Evolutionary conservation across 2,113 vertebrate species (phyloP), one percentile per base, ranked within the genome.

Genomic region (Amazona vittata): DNA sequence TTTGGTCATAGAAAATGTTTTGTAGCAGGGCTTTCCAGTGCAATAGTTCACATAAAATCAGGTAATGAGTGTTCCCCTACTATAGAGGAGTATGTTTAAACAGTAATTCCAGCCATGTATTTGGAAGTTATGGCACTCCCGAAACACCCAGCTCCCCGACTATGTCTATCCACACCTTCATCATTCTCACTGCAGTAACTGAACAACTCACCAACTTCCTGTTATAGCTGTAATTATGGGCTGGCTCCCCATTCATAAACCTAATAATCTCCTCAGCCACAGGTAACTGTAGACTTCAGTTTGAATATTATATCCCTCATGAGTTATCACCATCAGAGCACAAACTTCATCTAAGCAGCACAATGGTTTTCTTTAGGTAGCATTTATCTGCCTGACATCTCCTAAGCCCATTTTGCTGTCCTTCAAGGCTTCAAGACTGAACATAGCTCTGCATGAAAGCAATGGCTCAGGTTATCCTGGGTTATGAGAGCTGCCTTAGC

Each of bases 401-500:
- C 70, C 78, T 4, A 13, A 62, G 12, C 49, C 37, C 7, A 0
- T 46, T 62, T 57, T 14, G n/a, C 22, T 12, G 15, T 10, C 74
- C 33, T 59, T 49, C 71, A 28, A 52, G 62, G 18, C n/a, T 53
- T 39, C 20, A 49, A 57, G 69, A 60, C 4, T 0, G 13, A 69
- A 47, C 6, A 1, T 0, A 26, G 53, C 6, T 52, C 59, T 3
- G 67, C 2, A 26, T 0, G 7, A 33, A 52, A 86, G 31, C 9
- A 5, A 33, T 0, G 6, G 49, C 31, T 50, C 6, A 4, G 52
- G n/a, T 59, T 47, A 33, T 6, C 22, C 49, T 10, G 29, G 49
- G 79, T 29, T 77, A 18, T 1, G 83, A 44, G 76, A 41, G 9
- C 41, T 46, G 63, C 59, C 79, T 33, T 4, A 24, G 69, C 70